A percentile compares a stretch with the other conserved stretches of the same genome.
These are phyloP conservation scores for Tinamus guttatus DNA, from an alignment of 2,113 vertebrate species.

Conservation along the genomic window DNA sequence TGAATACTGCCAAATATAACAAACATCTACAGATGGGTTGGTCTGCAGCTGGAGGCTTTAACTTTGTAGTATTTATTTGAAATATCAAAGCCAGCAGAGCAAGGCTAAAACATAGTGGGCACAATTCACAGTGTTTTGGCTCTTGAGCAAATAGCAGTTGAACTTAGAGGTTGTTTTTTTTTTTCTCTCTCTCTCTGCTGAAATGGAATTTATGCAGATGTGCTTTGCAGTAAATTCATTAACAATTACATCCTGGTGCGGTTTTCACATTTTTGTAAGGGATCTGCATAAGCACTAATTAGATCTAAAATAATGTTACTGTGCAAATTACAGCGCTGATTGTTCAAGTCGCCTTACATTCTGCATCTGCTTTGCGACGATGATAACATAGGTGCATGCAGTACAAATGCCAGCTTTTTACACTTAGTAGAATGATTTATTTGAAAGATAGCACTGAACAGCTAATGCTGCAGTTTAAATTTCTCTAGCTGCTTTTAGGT, in stretches of 20 bases:
- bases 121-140: slow-evolving; percentile 85
- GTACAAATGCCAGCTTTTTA: slow-evolving; percentile 75
- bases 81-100: slow-evolving; percentile 83
- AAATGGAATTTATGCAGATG: slow-evolving; percentile 87
- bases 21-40: slow-evolving; percentile 86
- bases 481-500: slow-evolving; percentile 52
- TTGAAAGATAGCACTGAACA: slow-evolving; percentile 73
- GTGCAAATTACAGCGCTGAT: slow-evolving; percentile 83
- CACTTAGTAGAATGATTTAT: slow-evolving; percentile 70
- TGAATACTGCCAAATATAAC: slow-evolving; percentile 85
- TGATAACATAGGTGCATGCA: slow-evolving; percentile 80
- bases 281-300: slow-evolving; percentile 85
- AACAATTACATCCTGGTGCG: slow-evolving; percentile 86
- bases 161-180: slow-evolving; percentile 79
- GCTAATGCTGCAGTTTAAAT: slow-evolving; percentile 60
- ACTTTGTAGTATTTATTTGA: slow-evolving; percentile 86
- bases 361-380: slow-evolving; percentile 79
- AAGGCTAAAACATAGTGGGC: slow-evolving; percentile 80
- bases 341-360: slow-evolving; percentile 78
- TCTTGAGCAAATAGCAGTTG: slow-evolving; percentile 84
- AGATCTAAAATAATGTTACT: slow-evolving; percentile 86
- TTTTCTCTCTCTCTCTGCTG: slow-evolving; percentile 75
- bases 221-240: slow-evolving; percentile 87
- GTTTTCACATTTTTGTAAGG: slow-evolving; percentile 86
- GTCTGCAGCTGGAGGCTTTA: slow-evolving; percentile 87